Evolutionary conservation across 2,113 vertebrate species (phyloP).

Genomic region (Puffinus mauretanicus): DNA sequence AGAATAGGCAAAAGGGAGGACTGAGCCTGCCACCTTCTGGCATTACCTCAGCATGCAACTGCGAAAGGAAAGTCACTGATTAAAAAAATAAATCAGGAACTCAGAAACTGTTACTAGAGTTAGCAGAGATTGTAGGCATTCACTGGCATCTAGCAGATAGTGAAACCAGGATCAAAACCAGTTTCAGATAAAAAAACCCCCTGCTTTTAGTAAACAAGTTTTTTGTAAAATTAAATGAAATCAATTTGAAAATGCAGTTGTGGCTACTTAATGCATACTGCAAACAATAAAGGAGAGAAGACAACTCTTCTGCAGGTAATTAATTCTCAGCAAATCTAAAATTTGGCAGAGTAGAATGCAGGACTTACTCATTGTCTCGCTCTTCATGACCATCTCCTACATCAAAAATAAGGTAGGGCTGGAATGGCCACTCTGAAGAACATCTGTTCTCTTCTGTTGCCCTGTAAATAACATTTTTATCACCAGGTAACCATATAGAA

Average conservation of each 20-base stretch:
- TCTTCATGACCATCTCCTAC: constrained; percentile 79
- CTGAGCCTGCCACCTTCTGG: constrained; percentile 45
- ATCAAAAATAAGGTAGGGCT: constrained; percentile 85
- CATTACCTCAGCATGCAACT: not conserved
- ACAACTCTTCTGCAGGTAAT: not conserved
- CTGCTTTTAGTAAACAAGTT: not conserved
- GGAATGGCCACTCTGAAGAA: constrained; percentile 80
- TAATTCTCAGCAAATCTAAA: not conserved
- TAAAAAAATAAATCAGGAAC: not conserved
- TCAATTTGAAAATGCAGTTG: not conserved
- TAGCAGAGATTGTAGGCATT: not conserved
- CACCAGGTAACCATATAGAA: not conserved
- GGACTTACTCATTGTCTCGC: constrained; percentile 79
- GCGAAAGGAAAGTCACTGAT: not conserved
- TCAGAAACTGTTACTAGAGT: not conserved
- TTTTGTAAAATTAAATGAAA: not conserved
- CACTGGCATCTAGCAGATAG: not conserved
- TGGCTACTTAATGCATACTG: not conserved
- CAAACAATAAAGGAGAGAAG: not conserved
- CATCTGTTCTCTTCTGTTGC: constrained; percentile 71
- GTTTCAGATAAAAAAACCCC: not conserved
- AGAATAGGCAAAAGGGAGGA: not conserved
- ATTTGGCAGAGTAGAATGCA: not conserved
- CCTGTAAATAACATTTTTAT: constrained; percentile 61
- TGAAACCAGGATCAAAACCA: not conserved